Evolutionary conservation across 2,797 vertebrate species (phyloP).

Genomic region (Chanos chanos): DNA sequence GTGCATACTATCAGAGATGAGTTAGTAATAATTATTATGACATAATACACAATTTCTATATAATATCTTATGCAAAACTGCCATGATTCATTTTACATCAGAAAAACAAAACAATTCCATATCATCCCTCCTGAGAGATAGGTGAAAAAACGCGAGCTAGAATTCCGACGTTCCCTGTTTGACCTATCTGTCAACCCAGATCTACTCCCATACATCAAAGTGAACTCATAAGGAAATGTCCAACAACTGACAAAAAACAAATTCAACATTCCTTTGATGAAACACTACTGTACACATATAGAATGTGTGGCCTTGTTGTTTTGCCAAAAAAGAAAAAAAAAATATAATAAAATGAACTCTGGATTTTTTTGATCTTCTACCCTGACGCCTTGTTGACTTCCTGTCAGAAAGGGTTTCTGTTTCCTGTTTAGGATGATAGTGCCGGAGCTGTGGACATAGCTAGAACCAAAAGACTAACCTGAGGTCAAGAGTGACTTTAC

Average conservation of each 20-base stretch:
- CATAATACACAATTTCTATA: too few species aligned
- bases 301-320: constrained; percentile 53
- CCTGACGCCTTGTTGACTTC: constrained; percentile 61
- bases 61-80: too few species aligned
- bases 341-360: too few species aligned
- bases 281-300: constrained; percentile 62
- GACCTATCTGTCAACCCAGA: constrained; percentile 53
- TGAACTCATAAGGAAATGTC: constrained; percentile 68
- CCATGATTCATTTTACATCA: too few species aligned
- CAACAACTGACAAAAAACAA: constrained; percentile 65
- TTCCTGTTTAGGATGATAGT: constrained; percentile 60
- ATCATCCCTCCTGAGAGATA: too few species aligned
- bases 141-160: too few species aligned
- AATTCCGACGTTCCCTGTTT: too few species aligned
- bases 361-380: constrained; percentile 62
- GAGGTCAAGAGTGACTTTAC: constrained; percentile 1
- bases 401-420: constrained; percentile 56
- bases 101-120: background rate
- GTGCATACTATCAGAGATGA: too few species aligned
- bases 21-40: too few species aligned
- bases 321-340: constrained; percentile 53
- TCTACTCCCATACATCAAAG: constrained; percentile 63
- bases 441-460: background rate
- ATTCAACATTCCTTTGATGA: constrained; percentile 62
- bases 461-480: constrained; percentile 15